Base-by-base conservation (phyloP, 2,113 vertebrate species). In the Sitta europaea region DNA sequence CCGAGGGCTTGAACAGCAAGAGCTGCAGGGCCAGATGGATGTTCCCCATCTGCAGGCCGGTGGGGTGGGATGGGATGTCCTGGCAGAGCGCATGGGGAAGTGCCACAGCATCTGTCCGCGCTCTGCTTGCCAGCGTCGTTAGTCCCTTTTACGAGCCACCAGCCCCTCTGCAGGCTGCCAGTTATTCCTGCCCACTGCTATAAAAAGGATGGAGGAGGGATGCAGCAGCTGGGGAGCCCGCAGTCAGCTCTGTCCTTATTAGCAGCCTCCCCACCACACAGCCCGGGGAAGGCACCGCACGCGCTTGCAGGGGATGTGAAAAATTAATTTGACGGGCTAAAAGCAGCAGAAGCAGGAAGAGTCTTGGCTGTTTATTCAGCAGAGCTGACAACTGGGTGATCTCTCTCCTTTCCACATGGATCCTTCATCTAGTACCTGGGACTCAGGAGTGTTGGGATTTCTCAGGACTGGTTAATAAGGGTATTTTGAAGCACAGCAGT, bases 71-170 rank as follows among this genome's bases (percentile, higher is more conserved):
- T 62, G 77, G 94, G 80, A 36, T 71, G 90, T 73, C 81, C 93
- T 92, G 92, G 95, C 93, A 94, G 87, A 70, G 62, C 19, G 19
- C 1, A 2, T 6, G 5, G 82, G 85, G 82, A 88, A 86, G 78
- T 1, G 18, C 67, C 0, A 0, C 81, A 70, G 96, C 94, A 93
- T 90, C 96, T 96, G 93, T 31, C 93, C 0, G 2, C 2, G 4
- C 90, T 68, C 11, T 0, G 7, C 88, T 77, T 80, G 93, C 96
- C 92, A 94, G 90, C 1, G 2, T 57, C 5, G 42, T 88, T 79
- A 58, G 78, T 62, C 92, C 92, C 62, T 90, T 92, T 96, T 91
- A 94, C 48, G 58, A 95, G 90, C 62, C 94, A 95, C 93, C 95
- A 95, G 92, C 87, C 74, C 89, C 73, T 90, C 83, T 0, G 1